Evolutionary conservation across 2,888 invertebrate genomes (phyloP).

Genomic region (Dexiosoma caninum): DNA sequence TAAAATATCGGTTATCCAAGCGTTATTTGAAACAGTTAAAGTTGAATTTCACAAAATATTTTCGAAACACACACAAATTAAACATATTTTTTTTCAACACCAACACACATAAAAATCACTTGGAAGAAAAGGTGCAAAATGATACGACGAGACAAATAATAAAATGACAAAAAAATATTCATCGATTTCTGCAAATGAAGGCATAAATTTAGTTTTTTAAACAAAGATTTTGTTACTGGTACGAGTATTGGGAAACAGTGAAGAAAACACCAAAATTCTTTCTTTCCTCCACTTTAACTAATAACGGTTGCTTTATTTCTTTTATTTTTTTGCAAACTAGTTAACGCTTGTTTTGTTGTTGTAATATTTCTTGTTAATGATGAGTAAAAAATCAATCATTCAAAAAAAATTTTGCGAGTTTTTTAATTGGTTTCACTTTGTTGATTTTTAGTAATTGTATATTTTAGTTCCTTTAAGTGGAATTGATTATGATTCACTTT

Average conservation of each 20-base stretch:
- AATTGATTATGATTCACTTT: slow-evolving; percentile 53
- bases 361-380: not conserved
- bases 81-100: slow-evolving; percentile 18
- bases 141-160: not conserved
- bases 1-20: slow-evolving; percentile 52
- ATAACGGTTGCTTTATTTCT: slow-evolving; percentile 20
- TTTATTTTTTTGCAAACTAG: not conserved
- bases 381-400: slow-evolving; percentile 27
- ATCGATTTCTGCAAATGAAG: slow-evolving; percentile 52
- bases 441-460: slow-evolving; percentile 12
- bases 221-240: not conserved
- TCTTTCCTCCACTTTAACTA: not conserved
- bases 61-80: slow-evolving; percentile 24
- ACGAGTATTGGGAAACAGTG: not conserved
- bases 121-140: slow-evolving; percentile 13
- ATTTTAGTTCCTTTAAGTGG: slow-evolving; percentile 19
- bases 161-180: not conserved
- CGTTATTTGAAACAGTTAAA: slow-evolving; percentile 49
- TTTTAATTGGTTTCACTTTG: slow-evolving; percentile 19
- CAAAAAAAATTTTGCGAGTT: not conserved
- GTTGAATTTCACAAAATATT: slow-evolving; percentile 1
- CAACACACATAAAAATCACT: slow-evolving; percentile 10
- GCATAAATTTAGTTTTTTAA: slow-evolving; percentile 31
- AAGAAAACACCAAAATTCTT: not conserved
- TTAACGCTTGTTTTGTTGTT: slow-evolving; percentile 25